Percentiles rank a stretch among this genome's conserved stretches.
phyloP scores from a whole-genome alignment of 2,113 vertebrate species.

The Oryzias javanicus region DNA sequence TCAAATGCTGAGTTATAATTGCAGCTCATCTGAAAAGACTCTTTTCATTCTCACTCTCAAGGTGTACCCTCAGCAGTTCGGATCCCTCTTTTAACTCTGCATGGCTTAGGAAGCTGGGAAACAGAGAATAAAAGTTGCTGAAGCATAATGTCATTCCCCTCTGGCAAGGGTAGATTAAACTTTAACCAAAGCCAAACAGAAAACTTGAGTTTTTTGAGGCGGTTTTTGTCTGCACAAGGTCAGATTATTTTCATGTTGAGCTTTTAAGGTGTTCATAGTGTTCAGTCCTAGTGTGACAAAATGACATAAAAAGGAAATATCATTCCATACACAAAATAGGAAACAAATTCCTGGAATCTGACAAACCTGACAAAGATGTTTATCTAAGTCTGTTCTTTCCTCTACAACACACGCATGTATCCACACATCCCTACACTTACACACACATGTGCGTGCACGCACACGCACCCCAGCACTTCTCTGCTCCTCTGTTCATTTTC shows the following conservation, averaged over 20 bases:
- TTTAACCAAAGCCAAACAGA: conserved; percentile 44
- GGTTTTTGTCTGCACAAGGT: conserved; percentile 32
- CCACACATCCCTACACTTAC: too few relatives aligned
- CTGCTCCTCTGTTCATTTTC: conserved; percentile 69
- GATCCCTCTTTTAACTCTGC: conserved; percentile 28
- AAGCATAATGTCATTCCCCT: conserved; percentile 42
- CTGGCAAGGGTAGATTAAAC: conserved; percentile 50
- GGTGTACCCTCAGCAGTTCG: conserved; percentile 24
- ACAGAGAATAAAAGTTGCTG: conserved; percentile 41
- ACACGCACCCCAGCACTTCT: conserved; percentile 19
- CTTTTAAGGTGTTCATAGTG: conserved; percentile 15
- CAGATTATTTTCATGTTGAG: conserved; percentile 26
- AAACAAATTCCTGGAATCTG: conserved; percentile 31
- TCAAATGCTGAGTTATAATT: conserved; percentile 57
- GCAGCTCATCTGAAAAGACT: conserved; percentile 52
- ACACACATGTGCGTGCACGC: too few relatives aligned
- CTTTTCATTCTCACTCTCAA: conserved; percentile 38
- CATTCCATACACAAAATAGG: conserved; percentile 2
- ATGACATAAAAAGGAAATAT: neutral
- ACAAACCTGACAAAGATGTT: conserved; percentile 18
- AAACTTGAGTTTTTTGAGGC: conserved; percentile 32
- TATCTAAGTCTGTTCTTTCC: conserved; percentile 3
- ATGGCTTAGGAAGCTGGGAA: conserved; percentile 34
- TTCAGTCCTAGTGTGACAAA: conserved; percentile 1
- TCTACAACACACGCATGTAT: too few relatives aligned